Conservation (phyloP, 2,113 vertebrate species). For the Gymnocephalus cernua region DNA sequence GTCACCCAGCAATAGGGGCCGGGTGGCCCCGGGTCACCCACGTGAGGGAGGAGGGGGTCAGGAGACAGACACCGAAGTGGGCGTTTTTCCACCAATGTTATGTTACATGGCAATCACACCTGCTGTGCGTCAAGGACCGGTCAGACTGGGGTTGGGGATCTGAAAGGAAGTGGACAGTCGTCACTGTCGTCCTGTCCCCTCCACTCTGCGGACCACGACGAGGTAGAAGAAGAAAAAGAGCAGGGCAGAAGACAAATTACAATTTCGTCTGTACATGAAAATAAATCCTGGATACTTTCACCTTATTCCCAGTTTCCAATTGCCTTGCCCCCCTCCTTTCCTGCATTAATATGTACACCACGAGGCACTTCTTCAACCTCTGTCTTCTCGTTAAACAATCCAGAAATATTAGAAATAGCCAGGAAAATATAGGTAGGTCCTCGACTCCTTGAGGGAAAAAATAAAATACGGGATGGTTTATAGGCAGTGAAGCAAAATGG, state of each 20-base stretch:
- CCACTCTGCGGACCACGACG: constrained; percentile 65
- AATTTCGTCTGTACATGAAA: constrained; percentile 59
- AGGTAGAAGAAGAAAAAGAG: constrained; percentile 41
- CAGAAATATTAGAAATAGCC: constrained; percentile 65
- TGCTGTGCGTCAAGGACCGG: constrained; percentile 74
- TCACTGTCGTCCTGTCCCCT: constrained; percentile 63
- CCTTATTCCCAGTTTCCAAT: constrained; percentile 76
- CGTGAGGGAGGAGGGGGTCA: constrained; percentile 79
- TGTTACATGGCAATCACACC: constrained; percentile 84
- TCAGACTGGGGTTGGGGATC: constrained; percentile 55
- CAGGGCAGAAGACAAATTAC: constrained; percentile 51
- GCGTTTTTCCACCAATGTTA: constrained; percentile 73
- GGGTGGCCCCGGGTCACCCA: constrained; percentile 85
- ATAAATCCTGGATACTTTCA: constrained; percentile 77
- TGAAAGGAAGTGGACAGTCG: constrained; percentile 67
- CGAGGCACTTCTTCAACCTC: constrained; percentile 79
- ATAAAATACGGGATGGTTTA: constrained; percentile 85
- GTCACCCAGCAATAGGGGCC: constrained; percentile 73
- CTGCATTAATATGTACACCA: constrained; percentile 84
- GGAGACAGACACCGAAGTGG: constrained; percentile 76
- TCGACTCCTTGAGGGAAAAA: constrained; percentile 77
- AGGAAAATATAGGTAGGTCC: constrained; percentile 61
- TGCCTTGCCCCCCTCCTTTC: constrained; percentile 64
- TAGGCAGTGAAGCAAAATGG: constrained; percentile 94
- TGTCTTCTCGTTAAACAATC: constrained; percentile 70